Conservation (phyloP, 2,797 vertebrate species). For the Paguma larvata region DNA sequence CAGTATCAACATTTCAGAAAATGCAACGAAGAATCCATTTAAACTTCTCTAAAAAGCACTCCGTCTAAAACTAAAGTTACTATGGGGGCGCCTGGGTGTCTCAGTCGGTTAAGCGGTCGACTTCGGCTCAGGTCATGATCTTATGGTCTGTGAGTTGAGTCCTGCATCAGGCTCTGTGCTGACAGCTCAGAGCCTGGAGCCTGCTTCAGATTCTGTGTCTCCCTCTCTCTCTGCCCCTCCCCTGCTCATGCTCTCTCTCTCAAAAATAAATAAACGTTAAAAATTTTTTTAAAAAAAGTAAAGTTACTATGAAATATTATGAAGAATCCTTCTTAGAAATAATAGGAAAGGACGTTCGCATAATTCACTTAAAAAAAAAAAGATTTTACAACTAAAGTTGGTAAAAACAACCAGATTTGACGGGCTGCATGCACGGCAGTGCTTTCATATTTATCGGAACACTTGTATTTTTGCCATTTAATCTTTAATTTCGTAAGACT, state of each 20-base stretch:
- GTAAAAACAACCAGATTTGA: neutral
- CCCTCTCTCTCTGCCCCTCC: too few relatives aligned
- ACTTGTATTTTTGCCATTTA: constrained; percentile 57
- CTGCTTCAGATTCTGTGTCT: too few relatives aligned
- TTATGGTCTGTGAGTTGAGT: too few relatives aligned
- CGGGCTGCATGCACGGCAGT: neutral
- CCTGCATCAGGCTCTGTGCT: too few relatives aligned
- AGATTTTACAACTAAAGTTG: constrained; percentile 18
- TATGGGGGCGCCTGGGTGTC: neutral
- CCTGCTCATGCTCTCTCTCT: too few relatives aligned
- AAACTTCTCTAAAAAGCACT: constrained; percentile 26
- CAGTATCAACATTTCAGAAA: constrained; percentile 32
- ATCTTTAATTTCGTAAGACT: constrained; percentile 42
- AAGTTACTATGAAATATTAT: constrained; percentile 53
- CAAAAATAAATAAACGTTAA: too few relatives aligned
- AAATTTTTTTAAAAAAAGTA: neutral
- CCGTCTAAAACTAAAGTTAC: constrained; percentile 51
- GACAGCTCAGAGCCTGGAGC: too few relatives aligned
- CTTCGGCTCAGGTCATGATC: too few relatives aligned
- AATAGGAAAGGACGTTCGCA: constrained; percentile 19
- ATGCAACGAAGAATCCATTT: neutral
- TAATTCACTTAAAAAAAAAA: constrained; percentile 37
- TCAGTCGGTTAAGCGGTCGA: too few relatives aligned
- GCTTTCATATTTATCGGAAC: constrained; percentile 17
- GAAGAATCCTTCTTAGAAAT: constrained; percentile 36